Percentiles rank a stretch among this genome's conserved stretches.
Conservation (phyloP, 2,113 vertebrate species). For the Fulica atra region DNA sequence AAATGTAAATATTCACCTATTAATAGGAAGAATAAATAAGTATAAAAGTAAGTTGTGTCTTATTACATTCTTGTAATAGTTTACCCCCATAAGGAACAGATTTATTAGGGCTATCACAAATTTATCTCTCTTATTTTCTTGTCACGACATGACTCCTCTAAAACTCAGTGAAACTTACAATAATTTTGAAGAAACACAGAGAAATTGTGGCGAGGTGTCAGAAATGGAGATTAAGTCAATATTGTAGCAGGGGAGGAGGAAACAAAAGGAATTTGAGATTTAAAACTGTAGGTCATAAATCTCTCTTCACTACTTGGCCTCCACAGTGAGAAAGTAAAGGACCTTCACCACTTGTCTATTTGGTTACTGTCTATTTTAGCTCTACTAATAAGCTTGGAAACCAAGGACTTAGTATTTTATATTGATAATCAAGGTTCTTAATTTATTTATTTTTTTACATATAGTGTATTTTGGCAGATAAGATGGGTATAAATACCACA, state of each 20-base stretch:
- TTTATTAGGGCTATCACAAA: not conserved
- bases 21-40: not conserved
- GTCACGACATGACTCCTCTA: not conserved
- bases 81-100: not conserved
- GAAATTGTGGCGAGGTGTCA: not conserved
- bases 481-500: not conserved
- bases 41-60: not conserved
- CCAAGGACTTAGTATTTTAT: not conserved
- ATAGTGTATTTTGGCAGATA: not conserved
- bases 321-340: not conserved
- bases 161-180: not conserved
- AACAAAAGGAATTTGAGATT: not conserved
- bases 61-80: fast-evolving
- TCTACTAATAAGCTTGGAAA: not conserved
- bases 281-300: not conserved
- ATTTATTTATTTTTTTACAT: not conserved
- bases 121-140: not conserved
- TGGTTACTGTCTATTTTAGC: not conserved
- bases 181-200: not conserved
- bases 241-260: not conserved
- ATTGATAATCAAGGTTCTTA: not conserved
- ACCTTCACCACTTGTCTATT: not conserved
- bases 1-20: not conserved
- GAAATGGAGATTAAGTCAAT: not conserved
- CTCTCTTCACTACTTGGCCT: not conserved